A percentile compares a stretch with the other conserved stretches of the same genome.
Conservation (phyloP, 2,888 invertebrate species). For the Kryphioiulus occultus region DNA sequence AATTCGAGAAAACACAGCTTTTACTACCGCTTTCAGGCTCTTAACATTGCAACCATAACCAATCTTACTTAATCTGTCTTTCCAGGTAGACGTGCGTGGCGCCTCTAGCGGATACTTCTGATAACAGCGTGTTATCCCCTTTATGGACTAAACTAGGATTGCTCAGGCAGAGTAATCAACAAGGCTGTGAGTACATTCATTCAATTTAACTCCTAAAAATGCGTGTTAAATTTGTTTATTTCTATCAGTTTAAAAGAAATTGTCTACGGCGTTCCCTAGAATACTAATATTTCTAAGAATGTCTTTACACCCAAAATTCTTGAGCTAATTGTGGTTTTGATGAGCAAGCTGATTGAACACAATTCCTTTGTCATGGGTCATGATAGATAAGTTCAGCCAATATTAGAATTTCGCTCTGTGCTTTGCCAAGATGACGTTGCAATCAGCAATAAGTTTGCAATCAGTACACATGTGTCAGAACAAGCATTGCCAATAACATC, state of each 20-base stretch:
- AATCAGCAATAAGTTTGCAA: no score
- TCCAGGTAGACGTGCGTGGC: neutral
- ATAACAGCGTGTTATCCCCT: neutral
- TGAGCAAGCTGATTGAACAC: neutral
- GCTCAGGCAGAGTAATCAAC: neutral
- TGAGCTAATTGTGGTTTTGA: neutral
- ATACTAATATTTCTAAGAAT: no score
- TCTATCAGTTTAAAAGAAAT: no score
- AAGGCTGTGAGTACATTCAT: neutral
- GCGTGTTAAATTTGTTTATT: no score
- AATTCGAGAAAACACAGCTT: neutral
- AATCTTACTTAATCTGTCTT: neutral
- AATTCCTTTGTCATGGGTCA: neutral
- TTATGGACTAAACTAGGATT: neutral
- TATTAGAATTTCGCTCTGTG: no score
- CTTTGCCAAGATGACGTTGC: no score
- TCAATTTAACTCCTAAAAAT: neutral
- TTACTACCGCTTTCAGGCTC: no score
- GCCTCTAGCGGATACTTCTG: slow-evolving; percentile 22
- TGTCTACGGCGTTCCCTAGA: no score
- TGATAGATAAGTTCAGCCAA: no score
- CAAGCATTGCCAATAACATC: neutral
- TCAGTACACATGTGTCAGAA: no score
- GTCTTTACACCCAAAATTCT: no score
- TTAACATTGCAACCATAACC: neutral